Conservation (phyloP, 1,140 invertebrate genomes). For the Diabrotica undecimpunctata region DNA sequence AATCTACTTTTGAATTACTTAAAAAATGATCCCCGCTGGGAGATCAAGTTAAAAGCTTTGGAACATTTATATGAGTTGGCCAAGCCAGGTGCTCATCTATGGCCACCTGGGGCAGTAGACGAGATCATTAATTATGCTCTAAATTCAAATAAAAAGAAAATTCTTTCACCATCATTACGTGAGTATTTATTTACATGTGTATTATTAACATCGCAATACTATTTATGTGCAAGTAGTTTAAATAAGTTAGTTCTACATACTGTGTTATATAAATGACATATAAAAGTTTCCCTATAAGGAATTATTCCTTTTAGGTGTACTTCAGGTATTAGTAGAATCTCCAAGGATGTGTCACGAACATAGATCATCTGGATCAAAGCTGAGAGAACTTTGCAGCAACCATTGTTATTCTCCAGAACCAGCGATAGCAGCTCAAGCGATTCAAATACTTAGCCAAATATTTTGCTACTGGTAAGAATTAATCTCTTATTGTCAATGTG, state of each 20-base stretch:
- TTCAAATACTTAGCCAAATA: conserved; percentile 63
- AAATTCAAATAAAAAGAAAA: conserved; percentile 33
- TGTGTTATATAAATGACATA: too few relatives aligned
- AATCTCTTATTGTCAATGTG: conserved; percentile 4
- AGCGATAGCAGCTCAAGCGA: conserved; percentile 63
- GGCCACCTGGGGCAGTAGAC: conserved; percentile 64
- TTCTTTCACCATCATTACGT: conserved; percentile 47
- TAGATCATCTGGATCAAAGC: conserved; percentile 50
- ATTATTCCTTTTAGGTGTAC: conserved; percentile 38
- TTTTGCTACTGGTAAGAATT: conserved; percentile 60
- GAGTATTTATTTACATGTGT: conserved; percentile 18
- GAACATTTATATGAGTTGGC: conserved; percentile 73
- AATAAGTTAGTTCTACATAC: too few relatives aligned
- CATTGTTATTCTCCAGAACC: conserved; percentile 61
- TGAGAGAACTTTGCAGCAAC: conserved; percentile 54
- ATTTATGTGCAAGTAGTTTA: too few relatives aligned
- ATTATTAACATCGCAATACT: too few relatives aligned
- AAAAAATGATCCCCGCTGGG: conserved; percentile 61
- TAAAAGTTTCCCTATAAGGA: too few relatives aligned
- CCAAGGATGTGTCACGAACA: conserved; percentile 54
- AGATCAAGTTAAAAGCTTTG: conserved; percentile 72
- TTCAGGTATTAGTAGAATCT: conserved; percentile 55
- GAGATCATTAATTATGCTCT: conserved; percentile 42
- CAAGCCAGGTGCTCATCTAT: conserved; percentile 73
- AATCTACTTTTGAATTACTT: conserved; percentile 57